phyloP scores from a whole-genome alignment of 2,888 invertebrate genomes.

The Drosophila monieri region DNA sequence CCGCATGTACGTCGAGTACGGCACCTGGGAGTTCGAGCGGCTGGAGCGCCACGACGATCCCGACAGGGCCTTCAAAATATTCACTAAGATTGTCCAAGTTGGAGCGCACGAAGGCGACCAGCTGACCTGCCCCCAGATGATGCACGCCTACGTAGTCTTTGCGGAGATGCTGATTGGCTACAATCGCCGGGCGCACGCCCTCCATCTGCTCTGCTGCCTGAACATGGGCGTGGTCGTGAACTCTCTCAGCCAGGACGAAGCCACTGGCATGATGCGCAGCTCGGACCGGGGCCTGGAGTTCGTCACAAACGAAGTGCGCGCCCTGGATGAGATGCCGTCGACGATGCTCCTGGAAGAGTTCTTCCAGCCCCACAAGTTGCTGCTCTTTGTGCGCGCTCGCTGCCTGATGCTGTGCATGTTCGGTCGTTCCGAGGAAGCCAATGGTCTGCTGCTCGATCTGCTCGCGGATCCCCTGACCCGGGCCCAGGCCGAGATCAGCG shows the following conservation, averaged over 20 bases:
- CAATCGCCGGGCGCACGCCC: slow-evolving; percentile 52
- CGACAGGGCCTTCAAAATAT: slow-evolving; percentile 41
- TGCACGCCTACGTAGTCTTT: slow-evolving; percentile 71
- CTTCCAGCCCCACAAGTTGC: slow-evolving; percentile 73
- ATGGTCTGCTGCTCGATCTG: slow-evolving; percentile 51
- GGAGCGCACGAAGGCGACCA: background rate
- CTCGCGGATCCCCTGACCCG: background rate
- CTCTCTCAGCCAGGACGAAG: slow-evolving; percentile 36
- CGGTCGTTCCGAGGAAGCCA: slow-evolving; percentile 60
- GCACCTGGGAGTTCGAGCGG: slow-evolving; percentile 86
- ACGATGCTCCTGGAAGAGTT: slow-evolving; percentile 54
- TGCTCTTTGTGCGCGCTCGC: slow-evolving; percentile 72
- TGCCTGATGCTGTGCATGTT: slow-evolving; percentile 66
- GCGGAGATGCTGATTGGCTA: slow-evolving; percentile 74
- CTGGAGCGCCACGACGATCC: slow-evolving; percentile 3
- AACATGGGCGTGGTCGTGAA: slow-evolving; percentile 32
- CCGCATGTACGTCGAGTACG: slow-evolving; percentile 87
- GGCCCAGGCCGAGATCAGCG: background rate
- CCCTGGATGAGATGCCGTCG: background rate
- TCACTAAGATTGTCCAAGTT: background rate
- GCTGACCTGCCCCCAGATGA: slow-evolving; percentile 60
- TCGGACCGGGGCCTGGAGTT: slow-evolving; percentile 63
- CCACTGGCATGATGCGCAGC: slow-evolving; percentile 48
- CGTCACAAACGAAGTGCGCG: slow-evolving; percentile 8
- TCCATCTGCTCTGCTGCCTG: slow-evolving; percentile 68